Conservation (phyloP, 2,797 vertebrate species). For the Acanthiza pusilla region DNA sequence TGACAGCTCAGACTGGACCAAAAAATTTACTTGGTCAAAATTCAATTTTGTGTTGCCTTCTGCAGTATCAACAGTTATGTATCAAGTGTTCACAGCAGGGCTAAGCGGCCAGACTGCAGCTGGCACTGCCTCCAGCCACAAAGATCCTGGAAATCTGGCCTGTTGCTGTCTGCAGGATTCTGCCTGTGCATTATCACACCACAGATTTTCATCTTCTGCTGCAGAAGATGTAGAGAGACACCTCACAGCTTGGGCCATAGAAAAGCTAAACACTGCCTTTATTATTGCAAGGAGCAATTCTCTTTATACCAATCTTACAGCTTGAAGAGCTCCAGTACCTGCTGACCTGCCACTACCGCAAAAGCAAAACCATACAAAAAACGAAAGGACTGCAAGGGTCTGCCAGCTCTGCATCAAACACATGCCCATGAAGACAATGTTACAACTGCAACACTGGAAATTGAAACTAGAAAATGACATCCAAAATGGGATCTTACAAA, state of each 20-base stretch:
- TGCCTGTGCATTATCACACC: not conserved
- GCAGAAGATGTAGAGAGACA: not conserved
- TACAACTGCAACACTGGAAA: not conserved
- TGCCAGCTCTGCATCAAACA: not conserved
- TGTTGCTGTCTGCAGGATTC: not conserved
- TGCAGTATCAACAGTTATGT: not conserved
- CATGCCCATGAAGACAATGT: fast-evolving
- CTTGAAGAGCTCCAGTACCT: not conserved
- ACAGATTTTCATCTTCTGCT: not conserved
- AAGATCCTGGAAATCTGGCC: not conserved
- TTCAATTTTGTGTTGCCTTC: not conserved
- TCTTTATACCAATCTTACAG: not conserved
- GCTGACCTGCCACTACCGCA: not conserved
- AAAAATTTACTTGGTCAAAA: not conserved
- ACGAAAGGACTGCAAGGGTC: not conserved
- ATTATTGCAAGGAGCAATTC: not conserved
- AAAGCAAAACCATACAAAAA: not conserved
- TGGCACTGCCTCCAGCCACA: not conserved
- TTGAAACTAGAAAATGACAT: not conserved
- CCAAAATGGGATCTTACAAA: not conserved
- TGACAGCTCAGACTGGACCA: not conserved
- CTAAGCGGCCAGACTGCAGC: not conserved
- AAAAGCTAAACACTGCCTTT: not conserved
- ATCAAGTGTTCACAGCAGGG: not conserved
- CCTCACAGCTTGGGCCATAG: not conserved